phyloP scores from a whole-genome alignment of 2,888 invertebrate genomes.

The Drosophila mimetica region DNA sequence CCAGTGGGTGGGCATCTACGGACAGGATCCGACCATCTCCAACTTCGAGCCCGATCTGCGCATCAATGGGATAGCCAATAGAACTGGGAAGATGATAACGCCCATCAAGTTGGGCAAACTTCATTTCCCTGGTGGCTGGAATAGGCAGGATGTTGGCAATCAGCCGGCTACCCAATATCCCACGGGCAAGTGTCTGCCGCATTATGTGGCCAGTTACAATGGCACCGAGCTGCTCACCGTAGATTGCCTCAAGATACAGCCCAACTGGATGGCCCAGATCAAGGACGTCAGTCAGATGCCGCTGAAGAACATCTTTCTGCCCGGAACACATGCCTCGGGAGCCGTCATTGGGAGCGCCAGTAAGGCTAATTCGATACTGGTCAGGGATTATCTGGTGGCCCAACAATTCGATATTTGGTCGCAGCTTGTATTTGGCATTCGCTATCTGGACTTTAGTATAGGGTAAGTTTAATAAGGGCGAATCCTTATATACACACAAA shows the following conservation, averaged over 20 bases:
- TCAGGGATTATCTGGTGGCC: slow-evolving; percentile 84
- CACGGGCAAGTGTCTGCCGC: slow-evolving; percentile 88
- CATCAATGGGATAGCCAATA: slow-evolving; percentile 83
- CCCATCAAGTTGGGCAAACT: slow-evolving; percentile 85
- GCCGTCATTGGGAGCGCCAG: slow-evolving; percentile 84
- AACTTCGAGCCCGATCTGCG: slow-evolving; percentile 72
- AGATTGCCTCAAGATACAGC: slow-evolving; percentile 91
- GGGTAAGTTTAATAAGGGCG: slow-evolving; percentile 86
- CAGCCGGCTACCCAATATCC: slow-evolving; percentile 66
- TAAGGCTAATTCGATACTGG: slow-evolving; percentile 71
- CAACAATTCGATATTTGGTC: slow-evolving; percentile 93
- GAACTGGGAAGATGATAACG: slow-evolving; percentile 85
- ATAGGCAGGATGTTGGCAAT: slow-evolving; percentile 80
- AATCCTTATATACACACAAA: too few relatives aligned
- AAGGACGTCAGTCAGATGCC: slow-evolving; percentile 73
- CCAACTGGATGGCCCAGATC: slow-evolving; percentile 92
- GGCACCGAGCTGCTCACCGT: slow-evolving; percentile 86
- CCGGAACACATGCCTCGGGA: slow-evolving; percentile 87
- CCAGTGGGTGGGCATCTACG: slow-evolving; percentile 82
- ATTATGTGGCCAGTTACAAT: slow-evolving; percentile 89
- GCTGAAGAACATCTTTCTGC: slow-evolving; percentile 81
- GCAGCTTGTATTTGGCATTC: slow-evolving; percentile 92
- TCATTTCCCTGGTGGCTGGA: slow-evolving; percentile 87
- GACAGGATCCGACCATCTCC: slow-evolving; percentile 82
- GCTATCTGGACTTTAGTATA: slow-evolving; percentile 92